These are phyloP conservation scores for Amphimallon solstitiale DNA, from an alignment of 2,888 invertebrate genomes.

Conservation along the genomic window DNA sequence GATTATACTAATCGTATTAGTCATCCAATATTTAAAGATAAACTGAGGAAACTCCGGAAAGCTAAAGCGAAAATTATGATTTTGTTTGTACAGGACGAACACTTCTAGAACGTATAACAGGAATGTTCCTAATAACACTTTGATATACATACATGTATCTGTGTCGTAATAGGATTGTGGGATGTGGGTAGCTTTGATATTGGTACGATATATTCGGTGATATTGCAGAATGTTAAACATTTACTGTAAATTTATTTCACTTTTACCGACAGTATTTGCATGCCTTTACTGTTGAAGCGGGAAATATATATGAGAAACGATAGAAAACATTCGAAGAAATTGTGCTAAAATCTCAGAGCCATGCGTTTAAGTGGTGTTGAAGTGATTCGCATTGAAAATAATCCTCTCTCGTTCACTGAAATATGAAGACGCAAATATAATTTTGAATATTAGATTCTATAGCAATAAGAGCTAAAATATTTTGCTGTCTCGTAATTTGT, in stretches of 20 bases:
- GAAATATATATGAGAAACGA: no score
- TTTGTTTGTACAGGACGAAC: conserved; percentile 13
- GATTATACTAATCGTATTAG: conserved; percentile 31
- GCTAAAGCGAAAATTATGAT: conserved; percentile 5
- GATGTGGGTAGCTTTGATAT: conserved; percentile 6
- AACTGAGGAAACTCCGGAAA: background rate
- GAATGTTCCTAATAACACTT: background rate
- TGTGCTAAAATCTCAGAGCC: no score
- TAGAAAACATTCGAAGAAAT: no score
- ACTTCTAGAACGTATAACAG: background rate
- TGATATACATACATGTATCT: background rate
- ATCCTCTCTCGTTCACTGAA: no score
- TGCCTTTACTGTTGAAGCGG: background rate
- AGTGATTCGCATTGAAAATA: no score
- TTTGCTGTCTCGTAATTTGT: no score
- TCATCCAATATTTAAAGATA: conserved; percentile 24
- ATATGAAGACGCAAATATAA: no score
- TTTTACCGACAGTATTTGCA: background rate
- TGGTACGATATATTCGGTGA: background rate
- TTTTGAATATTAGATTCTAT: no score
- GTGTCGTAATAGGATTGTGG: conserved; percentile 4
- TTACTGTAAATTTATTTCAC: background rate
- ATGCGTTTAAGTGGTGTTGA: no score
- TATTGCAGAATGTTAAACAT: background rate
- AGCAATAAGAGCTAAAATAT: no score